These are phyloP conservation scores for Temnothorax unifasciatus DNA, from an alignment of 2,888 invertebrate genomes.

Conservation along the genomic window DNA sequence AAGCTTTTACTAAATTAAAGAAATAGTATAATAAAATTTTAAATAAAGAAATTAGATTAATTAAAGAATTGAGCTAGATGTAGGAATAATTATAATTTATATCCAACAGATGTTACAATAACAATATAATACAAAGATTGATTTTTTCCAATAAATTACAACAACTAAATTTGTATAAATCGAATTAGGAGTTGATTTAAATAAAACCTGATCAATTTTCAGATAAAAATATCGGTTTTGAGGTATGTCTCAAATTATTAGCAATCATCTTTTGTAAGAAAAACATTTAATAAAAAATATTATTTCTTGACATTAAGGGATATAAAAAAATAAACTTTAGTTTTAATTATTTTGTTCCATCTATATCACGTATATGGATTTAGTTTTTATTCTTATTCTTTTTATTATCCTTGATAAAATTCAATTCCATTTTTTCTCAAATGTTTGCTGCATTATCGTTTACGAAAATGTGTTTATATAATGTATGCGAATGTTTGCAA, in stretches of 20 bases:
- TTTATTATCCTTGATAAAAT: neutral
- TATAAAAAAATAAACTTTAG: too few species aligned
- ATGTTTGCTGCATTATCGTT: neutral
- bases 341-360: neutral
- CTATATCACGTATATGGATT: neutral
- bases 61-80: neutral
- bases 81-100: slow-evolving; percentile 3
- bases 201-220: too few species aligned
- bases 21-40: neutral
- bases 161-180: neutral
- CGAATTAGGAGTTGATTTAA: neutral
- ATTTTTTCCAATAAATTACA: neutral
- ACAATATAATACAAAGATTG: neutral
- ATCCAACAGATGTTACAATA: neutral
- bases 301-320: too few species aligned
- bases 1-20: neutral
- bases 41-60: slow-evolving; percentile 1
- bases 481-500: neutral
- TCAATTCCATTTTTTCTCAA: neutral
- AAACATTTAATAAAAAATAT: too few species aligned
- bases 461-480: neutral
- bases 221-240: too few species aligned
- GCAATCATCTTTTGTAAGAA: too few species aligned
- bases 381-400: neutral
- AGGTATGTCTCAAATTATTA: too few species aligned